Percentiles rank a stretch among this genome's conserved stretches.
These are phyloP conservation scores for Rhabdomys dilectus DNA, from an alignment of 2,113 vertebrate genomes.

Conservation along the genomic window DNA sequence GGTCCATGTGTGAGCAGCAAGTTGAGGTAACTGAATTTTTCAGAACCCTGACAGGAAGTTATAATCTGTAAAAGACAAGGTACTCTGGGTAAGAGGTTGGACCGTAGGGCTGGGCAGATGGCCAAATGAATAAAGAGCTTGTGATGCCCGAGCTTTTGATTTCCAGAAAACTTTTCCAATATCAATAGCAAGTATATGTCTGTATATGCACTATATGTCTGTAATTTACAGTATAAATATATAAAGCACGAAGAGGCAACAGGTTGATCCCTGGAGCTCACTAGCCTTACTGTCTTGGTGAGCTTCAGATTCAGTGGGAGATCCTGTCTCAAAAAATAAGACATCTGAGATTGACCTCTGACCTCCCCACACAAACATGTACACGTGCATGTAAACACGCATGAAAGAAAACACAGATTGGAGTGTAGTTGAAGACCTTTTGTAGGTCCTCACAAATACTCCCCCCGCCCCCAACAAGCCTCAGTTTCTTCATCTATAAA, in stretches of 20 bases:
- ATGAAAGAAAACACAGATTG: not conserved
- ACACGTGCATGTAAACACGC: not conserved
- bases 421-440: not conserved
- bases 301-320: not conserved
- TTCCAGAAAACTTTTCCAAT: not conserved
- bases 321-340: not conserved
- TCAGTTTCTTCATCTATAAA: slow-evolving; percentile 54
- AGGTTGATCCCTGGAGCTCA: not conserved
- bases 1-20: not conserved
- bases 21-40: not conserved
- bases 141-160: not conserved
- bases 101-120: too few relatives aligned
- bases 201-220: not conserved
- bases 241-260: not conserved
- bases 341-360: not conserved
- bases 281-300: not conserved
- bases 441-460: not conserved
- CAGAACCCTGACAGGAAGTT: not conserved
- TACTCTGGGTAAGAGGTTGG: not conserved
- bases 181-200: too few relatives aligned
- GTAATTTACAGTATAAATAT: not conserved
- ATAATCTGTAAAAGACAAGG: not conserved
- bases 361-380: not conserved
- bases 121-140: not conserved
- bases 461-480: not conserved